These are phyloP conservation scores for Pristionchus maxplancki DNA, from an alignment of 2,888 invertebrate genomes.

Conservation along the genomic window DNA sequence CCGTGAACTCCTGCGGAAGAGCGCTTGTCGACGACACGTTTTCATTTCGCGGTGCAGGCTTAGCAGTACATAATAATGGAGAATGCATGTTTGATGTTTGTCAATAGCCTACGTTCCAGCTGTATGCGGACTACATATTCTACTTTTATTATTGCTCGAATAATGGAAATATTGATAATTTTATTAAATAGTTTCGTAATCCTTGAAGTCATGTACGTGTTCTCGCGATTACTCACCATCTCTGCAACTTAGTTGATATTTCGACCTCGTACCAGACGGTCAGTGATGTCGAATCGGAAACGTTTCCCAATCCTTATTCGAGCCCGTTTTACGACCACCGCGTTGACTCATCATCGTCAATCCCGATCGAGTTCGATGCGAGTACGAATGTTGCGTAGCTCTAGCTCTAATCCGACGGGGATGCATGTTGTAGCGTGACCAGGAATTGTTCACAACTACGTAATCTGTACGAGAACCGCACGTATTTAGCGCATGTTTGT, in stretches of 20 bases:
- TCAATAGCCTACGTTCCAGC: too few relatives aligned
- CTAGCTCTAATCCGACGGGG: background rate
- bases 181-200: too few relatives aligned
- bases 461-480: background rate
- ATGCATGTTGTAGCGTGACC: background rate
- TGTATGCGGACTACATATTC: too few relatives aligned
- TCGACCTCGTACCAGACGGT: background rate
- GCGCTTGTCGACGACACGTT: background rate
- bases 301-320: background rate
- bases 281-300: background rate
- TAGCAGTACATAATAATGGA: too few relatives aligned
- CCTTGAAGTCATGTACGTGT: too few relatives aligned
- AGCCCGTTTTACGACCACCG: background rate
- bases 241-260: too few relatives aligned
- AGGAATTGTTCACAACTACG: background rate
- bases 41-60: too few relatives aligned
- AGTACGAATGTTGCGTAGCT: background rate
- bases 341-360: background rate
- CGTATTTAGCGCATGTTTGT: background rate
- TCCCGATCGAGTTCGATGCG: background rate
- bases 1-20: background rate
- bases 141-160: too few relatives aligned
- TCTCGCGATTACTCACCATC: background rate
- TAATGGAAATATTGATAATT: too few relatives aligned
- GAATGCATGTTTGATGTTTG: background rate